Percentiles rank a stretch among this genome's conserved stretches.
These are phyloP conservation scores for Neosalanx taihuensis DNA, from an alignment of 2,797 vertebrate genomes.

Conservation along the genomic window DNA sequence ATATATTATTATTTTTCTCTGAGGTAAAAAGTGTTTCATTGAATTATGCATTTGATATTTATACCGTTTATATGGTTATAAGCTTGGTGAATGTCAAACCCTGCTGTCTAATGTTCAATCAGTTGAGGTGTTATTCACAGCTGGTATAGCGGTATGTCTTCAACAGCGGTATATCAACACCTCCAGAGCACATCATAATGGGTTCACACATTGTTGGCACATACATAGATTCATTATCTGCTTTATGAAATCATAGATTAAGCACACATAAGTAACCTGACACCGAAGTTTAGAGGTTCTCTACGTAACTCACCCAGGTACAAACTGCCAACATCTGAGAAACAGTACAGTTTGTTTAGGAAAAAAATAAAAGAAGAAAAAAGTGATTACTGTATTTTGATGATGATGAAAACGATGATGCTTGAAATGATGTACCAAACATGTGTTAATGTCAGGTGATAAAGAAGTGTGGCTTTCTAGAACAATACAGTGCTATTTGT, in stretches of 20 bases:
- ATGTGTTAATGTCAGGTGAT: slow-evolving; percentile 75
- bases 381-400: slow-evolving; percentile 42
- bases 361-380: slow-evolving; percentile 35
- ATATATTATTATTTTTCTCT: too few relatives aligned
- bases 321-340: not conserved
- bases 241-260: too few relatives aligned
- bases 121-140: slow-evolving; percentile 6
- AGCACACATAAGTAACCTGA: too few relatives aligned
- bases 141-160: too few relatives aligned
- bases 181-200: not conserved
- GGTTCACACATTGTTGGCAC: too few relatives aligned
- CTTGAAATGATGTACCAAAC: slow-evolving; percentile 61
- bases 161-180: not conserved
- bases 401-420: slow-evolving; percentile 45
- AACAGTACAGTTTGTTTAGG: not conserved
- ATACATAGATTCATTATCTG: too few relatives aligned
- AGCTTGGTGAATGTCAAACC: not conserved
- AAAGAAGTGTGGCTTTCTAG: slow-evolving; percentile 72
- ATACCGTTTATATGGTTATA: not conserved
- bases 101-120: not conserved
- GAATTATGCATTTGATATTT: slow-evolving; percentile 8
- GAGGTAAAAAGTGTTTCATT: not conserved
- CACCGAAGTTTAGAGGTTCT: slow-evolving; percentile 5
- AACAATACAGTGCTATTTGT: slow-evolving; percentile 75
- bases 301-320: slow-evolving; percentile 9